Percentiles rank a stretch among this genome's conserved stretches.
phyloP scores from a whole-genome alignment of 2,797 vertebrate species.

The Schizopygopsis pylzovi region DNA sequence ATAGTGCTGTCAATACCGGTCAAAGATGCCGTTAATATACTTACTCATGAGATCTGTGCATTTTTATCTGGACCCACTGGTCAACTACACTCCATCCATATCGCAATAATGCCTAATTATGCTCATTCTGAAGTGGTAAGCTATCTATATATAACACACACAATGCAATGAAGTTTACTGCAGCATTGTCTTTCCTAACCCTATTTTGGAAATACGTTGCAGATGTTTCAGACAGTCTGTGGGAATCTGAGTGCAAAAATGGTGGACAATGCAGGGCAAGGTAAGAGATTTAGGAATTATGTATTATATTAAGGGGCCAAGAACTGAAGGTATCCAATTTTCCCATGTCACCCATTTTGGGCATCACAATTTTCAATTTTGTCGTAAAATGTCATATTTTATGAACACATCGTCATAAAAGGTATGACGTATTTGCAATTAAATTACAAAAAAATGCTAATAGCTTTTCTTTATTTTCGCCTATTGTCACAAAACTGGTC shows the following conservation, averaged over 20 bases:
- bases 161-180: background rate
- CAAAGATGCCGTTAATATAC: slow-evolving; percentile 60
- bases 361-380: too few relatives aligned
- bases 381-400: too few relatives aligned
- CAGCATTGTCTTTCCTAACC: background rate
- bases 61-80: slow-evolving; percentile 55
- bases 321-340: too few relatives aligned
- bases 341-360: too few relatives aligned
- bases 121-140: slow-evolving; percentile 51
- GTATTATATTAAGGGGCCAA: background rate
- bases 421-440: too few relatives aligned
- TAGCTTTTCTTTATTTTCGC: too few relatives aligned
- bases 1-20: slow-evolving; percentile 49
- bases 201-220: slow-evolving; percentile 27
- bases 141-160: background rate
- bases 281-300: slow-evolving; percentile 51
- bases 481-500: too few relatives aligned
- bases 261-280: slow-evolving; percentile 59
- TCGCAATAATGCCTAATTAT: slow-evolving; percentile 66
- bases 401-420: too few relatives aligned
- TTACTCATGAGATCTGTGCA: slow-evolving; percentile 61
- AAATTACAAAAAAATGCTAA: too few relatives aligned
- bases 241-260: slow-evolving; percentile 56
- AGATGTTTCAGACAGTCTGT: slow-evolving; percentile 64
- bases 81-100: slow-evolving; percentile 61